Conservation (phyloP, 1,140 invertebrate genomes). For the Gryllus bimaculatus region DNA sequence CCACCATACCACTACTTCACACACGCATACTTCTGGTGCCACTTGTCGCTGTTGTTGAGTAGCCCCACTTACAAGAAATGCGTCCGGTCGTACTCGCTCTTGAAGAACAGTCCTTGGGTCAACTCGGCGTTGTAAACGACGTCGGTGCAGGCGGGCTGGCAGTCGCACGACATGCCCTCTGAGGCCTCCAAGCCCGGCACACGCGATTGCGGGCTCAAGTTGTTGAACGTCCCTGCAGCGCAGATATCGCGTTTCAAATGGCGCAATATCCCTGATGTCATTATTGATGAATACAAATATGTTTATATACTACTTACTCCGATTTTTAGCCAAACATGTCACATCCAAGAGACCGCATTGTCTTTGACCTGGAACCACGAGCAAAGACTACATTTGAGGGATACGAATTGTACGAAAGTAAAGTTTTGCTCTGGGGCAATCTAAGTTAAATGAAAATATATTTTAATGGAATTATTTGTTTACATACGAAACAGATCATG, state of each 20-base stretch:
- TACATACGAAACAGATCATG: too few relatives aligned
- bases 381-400: too few relatives aligned
- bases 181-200: slow-evolving; percentile 13
- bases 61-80: slow-evolving; percentile 21
- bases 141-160: slow-evolving; percentile 22
- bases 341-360: slow-evolving; percentile 22
- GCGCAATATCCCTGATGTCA: not conserved
- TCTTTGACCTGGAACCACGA: not conserved
- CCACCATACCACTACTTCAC: not conserved
- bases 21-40: not conserved
- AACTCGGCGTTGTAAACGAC: slow-evolving; percentile 18
- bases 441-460: too few relatives aligned
- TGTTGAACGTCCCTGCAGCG: slow-evolving; percentile 20
- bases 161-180: slow-evolving; percentile 20
- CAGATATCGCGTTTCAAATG: not conserved
- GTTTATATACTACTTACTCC: slow-evolving; percentile 15
- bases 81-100: slow-evolving; percentile 21
- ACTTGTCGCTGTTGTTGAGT: not conserved
- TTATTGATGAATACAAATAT: not conserved
- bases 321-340: slow-evolving; percentile 22
- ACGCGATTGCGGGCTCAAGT: slow-evolving; percentile 14
- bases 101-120: slow-evolving; percentile 18
- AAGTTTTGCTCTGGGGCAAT: too few relatives aligned
- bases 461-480: too few relatives aligned
- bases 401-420: too few relatives aligned